Percentiles rank a stretch among this genome's conserved stretches.
Conservation (phyloP, 2,113 vertebrate species). For the Epinephelus lanceolatus region DNA sequence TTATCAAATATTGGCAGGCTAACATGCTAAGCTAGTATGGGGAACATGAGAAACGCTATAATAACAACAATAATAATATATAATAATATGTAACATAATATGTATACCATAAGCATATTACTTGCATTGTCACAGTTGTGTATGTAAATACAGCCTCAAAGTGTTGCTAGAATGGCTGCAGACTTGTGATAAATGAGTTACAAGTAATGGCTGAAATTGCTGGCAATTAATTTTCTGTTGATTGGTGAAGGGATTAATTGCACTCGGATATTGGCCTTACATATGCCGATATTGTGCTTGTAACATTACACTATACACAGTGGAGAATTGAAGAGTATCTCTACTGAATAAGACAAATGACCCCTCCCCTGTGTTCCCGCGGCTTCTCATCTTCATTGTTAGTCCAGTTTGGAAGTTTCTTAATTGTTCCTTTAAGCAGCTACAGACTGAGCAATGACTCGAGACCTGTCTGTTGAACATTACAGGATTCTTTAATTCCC, state of each 20-base stretch:
- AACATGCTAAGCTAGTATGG: neutral
- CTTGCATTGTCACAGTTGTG: too few species aligned
- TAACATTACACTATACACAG: neutral
- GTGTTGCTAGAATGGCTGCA: neutral
- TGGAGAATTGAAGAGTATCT: neutral
- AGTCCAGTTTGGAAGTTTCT: constrained; percentile 44
- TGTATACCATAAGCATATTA: too few species aligned
- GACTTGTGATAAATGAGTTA: neutral
- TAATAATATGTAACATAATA: too few species aligned
- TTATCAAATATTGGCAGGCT: neutral
- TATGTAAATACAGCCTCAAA: neutral
- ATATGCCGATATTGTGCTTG: neutral
- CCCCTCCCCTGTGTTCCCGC: constrained; percentile 23
- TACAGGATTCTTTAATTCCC: constrained; percentile 59
- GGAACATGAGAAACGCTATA: too few species aligned
- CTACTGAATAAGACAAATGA: constrained; percentile 47
- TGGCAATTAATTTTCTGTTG: neutral
- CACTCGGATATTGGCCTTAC: neutral
- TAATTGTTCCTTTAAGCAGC: constrained; percentile 62
- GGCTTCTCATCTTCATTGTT: constrained; percentile 42
- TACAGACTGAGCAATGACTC: constrained; percentile 38
- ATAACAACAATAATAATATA: too few species aligned
- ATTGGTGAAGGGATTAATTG: neutral
- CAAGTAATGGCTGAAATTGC: neutral
- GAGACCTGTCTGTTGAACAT: constrained; percentile 38